Conservation (phyloP, 1,140 invertebrate genomes). For the Magallana ariakensis region DNA sequence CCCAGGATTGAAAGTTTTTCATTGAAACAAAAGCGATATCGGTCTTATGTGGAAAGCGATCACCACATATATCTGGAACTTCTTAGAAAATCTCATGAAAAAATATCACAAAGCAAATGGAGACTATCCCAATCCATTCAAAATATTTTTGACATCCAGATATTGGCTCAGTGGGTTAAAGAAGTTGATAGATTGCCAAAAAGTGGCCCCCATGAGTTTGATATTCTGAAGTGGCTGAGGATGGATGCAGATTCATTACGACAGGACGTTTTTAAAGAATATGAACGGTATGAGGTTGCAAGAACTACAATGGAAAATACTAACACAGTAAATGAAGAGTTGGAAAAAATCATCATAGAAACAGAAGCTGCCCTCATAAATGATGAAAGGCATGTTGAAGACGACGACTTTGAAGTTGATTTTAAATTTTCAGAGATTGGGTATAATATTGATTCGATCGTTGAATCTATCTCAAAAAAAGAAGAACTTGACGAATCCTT, state of each 20-base stretch:
- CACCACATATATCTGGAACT: neutral
- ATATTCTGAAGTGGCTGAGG: neutral
- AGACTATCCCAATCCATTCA: neutral
- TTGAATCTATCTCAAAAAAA: neutral
- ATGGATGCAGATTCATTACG: neutral
- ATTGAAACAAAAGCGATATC: conserved; percentile 39
- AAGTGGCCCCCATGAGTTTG: no score
- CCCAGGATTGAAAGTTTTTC: conserved; percentile 53
- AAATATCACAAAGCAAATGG: conserved; percentile 38
- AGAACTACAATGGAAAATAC: neutral
- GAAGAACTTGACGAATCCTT: conserved; percentile 42
- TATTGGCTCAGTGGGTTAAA: conserved; percentile 14
- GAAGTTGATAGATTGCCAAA: neutral
- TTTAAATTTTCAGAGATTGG: conserved; percentile 34
- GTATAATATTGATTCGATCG: neutral
- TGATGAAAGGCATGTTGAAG: conserved; percentile 50
- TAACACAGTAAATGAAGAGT: neutral
- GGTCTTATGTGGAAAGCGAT: neutral
- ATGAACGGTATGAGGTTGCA: neutral
- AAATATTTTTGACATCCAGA: neutral
- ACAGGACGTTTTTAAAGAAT: neutral
- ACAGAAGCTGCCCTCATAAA: conserved; percentile 48
- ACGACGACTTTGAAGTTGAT: conserved; percentile 41
- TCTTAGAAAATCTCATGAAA: neutral
- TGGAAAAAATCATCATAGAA: conserved; percentile 16